A percentile compares a stretch with the other conserved stretches of the same genome.
Evolutionary conservation across 2,113 vertebrate genomes (phyloP).

Genomic region (Camelus bactrianus): DNA sequence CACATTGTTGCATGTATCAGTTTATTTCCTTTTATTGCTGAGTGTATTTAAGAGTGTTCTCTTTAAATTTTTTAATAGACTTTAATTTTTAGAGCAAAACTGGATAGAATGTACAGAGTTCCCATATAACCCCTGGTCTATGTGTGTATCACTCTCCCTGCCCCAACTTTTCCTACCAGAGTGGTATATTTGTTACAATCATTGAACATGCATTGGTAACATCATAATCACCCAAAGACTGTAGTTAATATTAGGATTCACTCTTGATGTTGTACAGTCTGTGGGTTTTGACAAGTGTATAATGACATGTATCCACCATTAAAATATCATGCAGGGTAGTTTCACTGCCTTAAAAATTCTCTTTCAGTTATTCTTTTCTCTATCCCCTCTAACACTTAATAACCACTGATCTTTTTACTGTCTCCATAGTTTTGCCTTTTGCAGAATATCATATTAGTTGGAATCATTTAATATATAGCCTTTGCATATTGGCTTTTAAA

Average conservation of each 20-base stretch:
- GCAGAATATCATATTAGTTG: neutral
- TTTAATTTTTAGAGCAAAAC: neutral
- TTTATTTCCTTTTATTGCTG: conserved; percentile 7
- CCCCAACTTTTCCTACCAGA: neutral
- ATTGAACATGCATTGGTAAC: neutral
- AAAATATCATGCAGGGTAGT: neutral
- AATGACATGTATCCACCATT: neutral
- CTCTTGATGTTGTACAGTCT: neutral
- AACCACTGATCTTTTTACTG: neutral
- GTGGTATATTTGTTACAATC: neutral
- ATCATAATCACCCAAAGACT: neutral
- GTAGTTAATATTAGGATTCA: neutral
- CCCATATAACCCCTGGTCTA: neutral
- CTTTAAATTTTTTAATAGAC: neutral
- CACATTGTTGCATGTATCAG: neutral
- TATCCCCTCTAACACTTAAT: neutral
- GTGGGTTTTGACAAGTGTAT: neutral
- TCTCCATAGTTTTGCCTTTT: neutral
- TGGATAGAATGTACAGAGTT: neutral
- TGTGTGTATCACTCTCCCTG: too few relatives aligned
- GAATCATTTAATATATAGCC: neutral
- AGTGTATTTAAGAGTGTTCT: neutral
- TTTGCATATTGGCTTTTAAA: neutral
- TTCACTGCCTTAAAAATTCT: neutral
- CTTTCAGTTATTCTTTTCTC: neutral